Conservation (phyloP, 2,797 vertebrate species). For the Carcharodon carcharias region DNA sequence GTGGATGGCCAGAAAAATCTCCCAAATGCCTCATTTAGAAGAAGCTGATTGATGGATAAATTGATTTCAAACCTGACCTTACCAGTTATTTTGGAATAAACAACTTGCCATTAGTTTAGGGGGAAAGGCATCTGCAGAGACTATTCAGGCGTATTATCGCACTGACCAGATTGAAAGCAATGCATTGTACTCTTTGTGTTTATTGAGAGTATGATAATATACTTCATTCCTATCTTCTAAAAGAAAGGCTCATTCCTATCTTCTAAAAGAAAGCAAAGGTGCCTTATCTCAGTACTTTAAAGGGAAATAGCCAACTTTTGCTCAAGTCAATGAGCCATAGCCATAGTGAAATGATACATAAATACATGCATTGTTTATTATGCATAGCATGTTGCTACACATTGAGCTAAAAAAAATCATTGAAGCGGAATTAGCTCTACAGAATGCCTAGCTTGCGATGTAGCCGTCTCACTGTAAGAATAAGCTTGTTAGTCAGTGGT, state of each 20-base stretch:
- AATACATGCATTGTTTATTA: background rate
- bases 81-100: background rate
- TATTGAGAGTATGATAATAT: slow-evolving; percentile 1
- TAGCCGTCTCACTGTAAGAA: background rate
- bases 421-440: background rate
- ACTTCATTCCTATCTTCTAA: background rate
- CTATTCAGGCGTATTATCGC: background rate
- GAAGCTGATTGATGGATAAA: background rate
- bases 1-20: background rate
- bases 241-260: background rate
- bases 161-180: background rate
- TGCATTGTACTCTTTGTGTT: background rate
- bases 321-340: slow-evolving; percentile 7
- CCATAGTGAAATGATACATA: background rate
- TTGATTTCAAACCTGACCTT: background rate
- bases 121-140: background rate
- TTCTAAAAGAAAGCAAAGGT: background rate
- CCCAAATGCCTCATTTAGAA: background rate
- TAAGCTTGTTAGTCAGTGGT: background rate
- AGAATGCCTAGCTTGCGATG: background rate
- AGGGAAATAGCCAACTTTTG: background rate
- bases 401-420: background rate
- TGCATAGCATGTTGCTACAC: background rate
- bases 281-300: background rate
- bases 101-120: background rate